Evolutionary conservation across 1,140 invertebrate genomes (phyloP).

Genomic region (Conopomorpha cramerella): DNA sequence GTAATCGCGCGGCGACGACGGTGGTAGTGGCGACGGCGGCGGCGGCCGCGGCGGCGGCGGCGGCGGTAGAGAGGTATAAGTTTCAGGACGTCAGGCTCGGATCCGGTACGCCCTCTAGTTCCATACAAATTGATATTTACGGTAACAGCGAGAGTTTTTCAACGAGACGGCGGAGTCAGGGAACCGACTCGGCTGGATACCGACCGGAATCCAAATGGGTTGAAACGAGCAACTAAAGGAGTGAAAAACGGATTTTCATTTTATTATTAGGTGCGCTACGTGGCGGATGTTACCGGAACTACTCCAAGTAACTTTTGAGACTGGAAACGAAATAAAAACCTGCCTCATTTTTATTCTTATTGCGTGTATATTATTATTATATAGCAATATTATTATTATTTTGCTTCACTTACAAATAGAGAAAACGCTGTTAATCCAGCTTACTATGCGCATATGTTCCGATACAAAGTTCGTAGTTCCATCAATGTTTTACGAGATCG

Average conservation of each 20-base stretch:
- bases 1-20: too few relatives aligned
- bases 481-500: too few relatives aligned
- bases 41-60: too few relatives aligned
- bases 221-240: constrained; percentile 27
- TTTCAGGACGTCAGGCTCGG: too few relatives aligned
- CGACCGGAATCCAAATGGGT: constrained; percentile 34
- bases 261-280: too few relatives aligned
- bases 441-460: too few relatives aligned
- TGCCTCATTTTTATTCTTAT: background rate
- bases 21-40: too few relatives aligned
- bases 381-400: background rate
- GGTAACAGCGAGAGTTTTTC: constrained; percentile 49
- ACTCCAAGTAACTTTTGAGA: constrained; percentile 21
- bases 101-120: constrained; percentile 38
- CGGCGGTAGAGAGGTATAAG: too few relatives aligned
- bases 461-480: too few relatives aligned
- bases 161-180: constrained; percentile 36
- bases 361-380: background rate
- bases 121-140: constrained; percentile 54
- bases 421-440: too few relatives aligned
- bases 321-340: background rate
- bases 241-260: constrained; percentile 34
- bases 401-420: background rate
- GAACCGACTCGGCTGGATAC: constrained; percentile 42
- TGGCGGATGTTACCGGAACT: constrained; percentile 28